Base-by-base conservation (phyloP, 1,140 invertebrate genomes). In the Aphelinus certus region DNA sequence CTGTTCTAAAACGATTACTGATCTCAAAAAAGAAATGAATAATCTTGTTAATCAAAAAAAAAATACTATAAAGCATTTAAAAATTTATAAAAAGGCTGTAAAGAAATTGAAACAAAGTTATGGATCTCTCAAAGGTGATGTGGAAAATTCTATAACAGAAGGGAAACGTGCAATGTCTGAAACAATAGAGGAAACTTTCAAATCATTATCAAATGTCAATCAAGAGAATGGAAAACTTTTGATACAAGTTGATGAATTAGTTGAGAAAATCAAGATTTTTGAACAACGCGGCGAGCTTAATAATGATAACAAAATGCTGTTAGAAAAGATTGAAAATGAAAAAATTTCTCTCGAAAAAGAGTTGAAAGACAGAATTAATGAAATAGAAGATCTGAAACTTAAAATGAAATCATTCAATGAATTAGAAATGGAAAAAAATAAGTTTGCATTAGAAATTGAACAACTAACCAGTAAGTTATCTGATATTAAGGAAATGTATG, bases 301-400 rank as follows among this genome's bases (percentile, higher is more conserved):
- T 6, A 72, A 51, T 68, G 49, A 61, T 49, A 76, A 10, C 7
- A 76, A 48, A 43, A 5, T 81, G 2, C 86, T 90, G 77, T 69
- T 80, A 88, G 4, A 82, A 87, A 53, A 85, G 83, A 80, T 83
- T 67, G 42, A 70, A 45, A 64, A 63, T 57, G 62, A 72, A 49
- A 83, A 81, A 57, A 57, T 51, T n/a, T 26, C 4, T 6, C 73
- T 84, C 5, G 77, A 80, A 64, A 83, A 83, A 60, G 83, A 86
- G 26, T 77, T 88, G 4, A 77, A 79, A 66, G 77, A 81, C 3
- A 82, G 81, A 62, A 83, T 84, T 56, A 81, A 82, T 73, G 83
- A 87, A 73, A 82, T 88, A 70, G 81, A 86, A 75, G 78, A 83
- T 9, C 72, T 89, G 57, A 83, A 81, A 64, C 79, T 79, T 47